Evolutionary conservation across 2,797 vertebrate species (phyloP), one percentile per base, ranked within the genome.

Genomic region (Neopelma chrysocephalum): DNA sequence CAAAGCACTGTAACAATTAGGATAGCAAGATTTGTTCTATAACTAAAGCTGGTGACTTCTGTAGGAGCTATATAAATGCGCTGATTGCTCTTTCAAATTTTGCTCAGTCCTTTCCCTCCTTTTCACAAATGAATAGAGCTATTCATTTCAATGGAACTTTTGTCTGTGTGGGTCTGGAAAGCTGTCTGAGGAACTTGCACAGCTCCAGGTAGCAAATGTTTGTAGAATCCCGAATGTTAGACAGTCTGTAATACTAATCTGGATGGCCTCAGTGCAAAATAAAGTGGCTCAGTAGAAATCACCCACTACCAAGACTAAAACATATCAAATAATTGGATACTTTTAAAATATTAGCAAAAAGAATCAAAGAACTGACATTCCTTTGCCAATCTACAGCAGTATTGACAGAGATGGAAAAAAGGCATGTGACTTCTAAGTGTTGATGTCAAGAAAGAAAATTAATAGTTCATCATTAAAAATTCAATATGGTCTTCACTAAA

Each of bases 111-210:
- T 72, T 89, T 93, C 78, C 94, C 95, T 96, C 58, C 42, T 76
- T 81, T 72, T 89, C 0, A 0, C 38, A 85, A 68, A 92, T 98
- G 97, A 98, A 98, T 98, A 93, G 96, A 90, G 60, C 78, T 89
- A 97, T 98, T 98, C 97, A 98, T 97, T 91, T 96, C 96, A 97
- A 95, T 79, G 72, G 95, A 86, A 91, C 91, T 93, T 91, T 94
- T 96, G 95, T 96, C 90, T 70, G 61, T 83, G 91, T 78, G 54
- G 53, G 86, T 97, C 96, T 97, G 96, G 96, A 97, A 97, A 95
- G 85, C 89, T 53, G 89, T 69, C 88, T 96, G 91, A 94, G 73
- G 79, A 89, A 57, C 87, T 66, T 50, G 22, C 68, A 82, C 94
- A 96, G 95, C 92, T 97, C 91, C 95, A 96, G 96, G 95, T 94